Base-by-base conservation (phyloP, 92 coral and sea anemone genomes). In the Epizoanthus ramosus region DNA sequence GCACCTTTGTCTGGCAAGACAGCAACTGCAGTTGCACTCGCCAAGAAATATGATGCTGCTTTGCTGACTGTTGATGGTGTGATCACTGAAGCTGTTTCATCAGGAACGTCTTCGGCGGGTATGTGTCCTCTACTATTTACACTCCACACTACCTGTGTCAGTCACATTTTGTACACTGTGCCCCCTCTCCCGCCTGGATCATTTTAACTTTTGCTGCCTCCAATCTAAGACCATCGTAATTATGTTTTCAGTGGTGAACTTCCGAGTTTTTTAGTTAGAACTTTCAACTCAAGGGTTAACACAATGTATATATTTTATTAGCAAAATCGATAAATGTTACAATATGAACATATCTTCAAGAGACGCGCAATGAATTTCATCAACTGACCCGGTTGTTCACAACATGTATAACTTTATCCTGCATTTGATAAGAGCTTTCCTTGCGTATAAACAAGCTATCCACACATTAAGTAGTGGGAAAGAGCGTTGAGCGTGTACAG, bases 1-100 rank as follows among this genome's bases (percentile, higher is more conserved):
- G 97, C 99, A 31, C 99, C 99, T 0, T 64, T 87, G 57, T 90
- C 99, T 6, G 99, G 99, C 15, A 96, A 96, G 88, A 96, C 98
- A 1, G 92, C 90, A 35, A 96, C 99, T 0, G 93, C 98, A 13
- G 86, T 94, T 5, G 85, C 86, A 24, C 90, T 96, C 52, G 95
- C 99, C 6, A 96, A 94, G 89, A 88, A 81, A 77, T 96, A 96
- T 79, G 91, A 87, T n/a, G 97, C 99, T 47, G 94, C 95, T 3
- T 87, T 94, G 17, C 88, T 96, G 60, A 96, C 94, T 16, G 90
- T 96, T 18, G 99, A 96, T 80, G 92, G 92, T 4, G 98, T 96
- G 72, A 90, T 96, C 57, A 90, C 90, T 37, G 99, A 96, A 76
- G 99, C 99, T 4, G 84, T 96, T 13, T 87, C 98, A 24, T 84